Evolutionary conservation across 2,113 vertebrate species (phyloP), one percentile per base, ranked within the genome.

Genomic region (Tachuris rubrigastra): DNA sequence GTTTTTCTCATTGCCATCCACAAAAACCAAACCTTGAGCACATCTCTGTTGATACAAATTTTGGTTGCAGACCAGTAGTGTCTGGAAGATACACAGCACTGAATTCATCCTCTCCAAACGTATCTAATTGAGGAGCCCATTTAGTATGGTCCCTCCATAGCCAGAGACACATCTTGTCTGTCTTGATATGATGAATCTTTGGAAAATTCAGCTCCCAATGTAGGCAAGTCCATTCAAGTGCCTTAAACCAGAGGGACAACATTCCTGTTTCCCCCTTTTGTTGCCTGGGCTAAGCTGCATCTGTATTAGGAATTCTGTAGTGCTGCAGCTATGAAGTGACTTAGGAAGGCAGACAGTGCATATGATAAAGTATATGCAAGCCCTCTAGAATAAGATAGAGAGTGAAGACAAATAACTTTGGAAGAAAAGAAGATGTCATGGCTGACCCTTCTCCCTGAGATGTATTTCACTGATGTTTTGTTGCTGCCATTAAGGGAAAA

Each of bases 51-150:
- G 55, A 82, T 33, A 82, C 2, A 76, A 44, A 58, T 25, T 89
- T 73, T 74, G n/a, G 11, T 6, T 63, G 58, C 31, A 49, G 28
- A 81, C 62, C n/a, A 91, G 41, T 55, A 83, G 30, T 17, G 46
- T 16, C 8, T 73, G 85, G 30, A 89, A 88, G 50, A 77, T 10
- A 46, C 0, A 0, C 0, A 87, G 58, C 25, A 35, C 8, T 65
- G 44, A 37, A 76, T 92, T 90, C 6, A 73, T 49, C 18, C 31
- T 49, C 60, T 66, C 55, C 49, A 39, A 89, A 79, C 4, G 3
- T 7, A 62, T n/a, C 28, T 72, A 39, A 79, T n/a, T 8, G 18
- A 53, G 65, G 4, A 90, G 16, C 4, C 47, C 18, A 22, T 44
- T 76, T 65, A 72, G 37, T 65, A 49, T 3, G 31, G 28, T 50